A percentile compares a stretch with the other conserved stretches of the same genome.
phyloP scores from a whole-genome alignment of 2,797 vertebrate genomes.

The Masticophis lateralis region DNA sequence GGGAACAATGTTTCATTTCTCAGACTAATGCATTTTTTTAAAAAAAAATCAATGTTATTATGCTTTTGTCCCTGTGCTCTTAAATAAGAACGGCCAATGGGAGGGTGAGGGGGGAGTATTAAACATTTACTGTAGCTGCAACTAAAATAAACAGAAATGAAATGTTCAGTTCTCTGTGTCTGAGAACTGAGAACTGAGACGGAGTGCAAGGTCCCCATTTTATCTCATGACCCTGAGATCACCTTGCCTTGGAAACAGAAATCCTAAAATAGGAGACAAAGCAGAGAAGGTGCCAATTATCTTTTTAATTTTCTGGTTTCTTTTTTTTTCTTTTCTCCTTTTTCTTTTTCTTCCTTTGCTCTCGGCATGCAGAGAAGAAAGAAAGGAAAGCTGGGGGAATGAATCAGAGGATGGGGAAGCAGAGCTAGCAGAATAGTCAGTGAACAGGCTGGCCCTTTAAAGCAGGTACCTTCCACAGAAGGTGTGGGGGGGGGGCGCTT shows the following conservation, averaged over 20 bases:
- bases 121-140: background rate
- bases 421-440: background rate
- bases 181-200: background rate
- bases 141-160: background rate
- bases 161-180: background rate
- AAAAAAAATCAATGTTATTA: background rate
- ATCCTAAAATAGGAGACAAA: constrained; percentile 70
- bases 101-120: background rate
- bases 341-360: constrained; percentile 61
- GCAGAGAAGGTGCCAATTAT: constrained; percentile 50
- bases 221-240: constrained; percentile 36
- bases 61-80: background rate
- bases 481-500: constrained; percentile 50
- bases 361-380: constrained; percentile 74
- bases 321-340: background rate
- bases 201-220: rapidly evolving
- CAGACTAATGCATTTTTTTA: background rate
- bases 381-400: constrained; percentile 53
- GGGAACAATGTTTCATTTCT: background rate
- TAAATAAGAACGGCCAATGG: background rate
- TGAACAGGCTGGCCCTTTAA: constrained; percentile 7
- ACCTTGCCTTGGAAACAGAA: constrained; percentile 47
- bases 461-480: constrained; percentile 43
- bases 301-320: constrained; percentile 60
- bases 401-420: constrained; percentile 50